Evolutionary conservation across 2,797 vertebrate species (phyloP).

Genomic region (Propithecus perrieri): DNA sequence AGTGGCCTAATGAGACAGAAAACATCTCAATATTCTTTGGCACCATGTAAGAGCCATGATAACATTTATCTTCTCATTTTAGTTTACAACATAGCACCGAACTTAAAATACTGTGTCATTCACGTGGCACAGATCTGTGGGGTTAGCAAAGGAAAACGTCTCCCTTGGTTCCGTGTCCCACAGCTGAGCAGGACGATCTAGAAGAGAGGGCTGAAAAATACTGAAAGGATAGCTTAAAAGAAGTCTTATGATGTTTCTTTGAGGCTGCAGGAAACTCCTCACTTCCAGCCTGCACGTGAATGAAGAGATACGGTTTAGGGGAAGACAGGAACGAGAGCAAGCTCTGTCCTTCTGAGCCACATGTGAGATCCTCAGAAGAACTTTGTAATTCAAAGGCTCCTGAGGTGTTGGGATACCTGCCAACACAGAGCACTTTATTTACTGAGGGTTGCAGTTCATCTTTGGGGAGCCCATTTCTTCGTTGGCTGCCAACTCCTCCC

Average conservation of each 20-base stretch:
- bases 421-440: not conserved
- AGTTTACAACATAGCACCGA: not conserved
- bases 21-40: not conserved
- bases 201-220: not conserved
- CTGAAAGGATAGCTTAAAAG: not conserved
- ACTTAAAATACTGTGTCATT: not conserved
- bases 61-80: not conserved
- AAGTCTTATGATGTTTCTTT: not conserved
- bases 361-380: fast-evolving
- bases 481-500: not conserved
- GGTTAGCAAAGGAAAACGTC: not conserved
- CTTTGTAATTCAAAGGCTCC: not conserved
- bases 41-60: not conserved
- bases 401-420: not conserved
- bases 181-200: not conserved
- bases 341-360: fast-evolving
- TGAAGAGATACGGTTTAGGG: not conserved
- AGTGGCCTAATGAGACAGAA: not conserved
- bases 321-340: not conserved
- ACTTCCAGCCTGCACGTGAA: not conserved
- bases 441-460: not conserved
- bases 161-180: not conserved
- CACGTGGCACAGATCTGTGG: not conserved
- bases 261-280: not conserved
- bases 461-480: not conserved